Percentiles rank a stretch among this genome's conserved stretches.
Conservation (phyloP, 2,888 invertebrate species). For the Dioctria rufipes region DNA sequence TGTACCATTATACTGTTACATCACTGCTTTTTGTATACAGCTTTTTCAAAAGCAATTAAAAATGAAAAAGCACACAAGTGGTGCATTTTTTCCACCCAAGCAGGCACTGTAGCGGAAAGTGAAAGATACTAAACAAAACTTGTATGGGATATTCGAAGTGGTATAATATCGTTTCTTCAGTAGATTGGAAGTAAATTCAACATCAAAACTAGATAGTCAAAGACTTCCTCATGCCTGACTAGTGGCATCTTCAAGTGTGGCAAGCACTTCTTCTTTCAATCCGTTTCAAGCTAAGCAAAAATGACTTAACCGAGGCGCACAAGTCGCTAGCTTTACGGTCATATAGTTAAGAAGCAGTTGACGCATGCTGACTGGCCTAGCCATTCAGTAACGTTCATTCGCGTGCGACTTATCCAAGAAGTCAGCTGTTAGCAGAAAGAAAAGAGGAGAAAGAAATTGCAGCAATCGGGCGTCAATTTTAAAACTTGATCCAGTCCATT, state of each 20-base stretch:
- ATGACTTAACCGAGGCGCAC: background rate
- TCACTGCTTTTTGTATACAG: constrained; percentile 1
- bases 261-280: background rate
- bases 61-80: background rate
- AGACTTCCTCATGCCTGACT: constrained; percentile 29
- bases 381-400: constrained; percentile 1
- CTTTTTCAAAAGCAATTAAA: constrained; percentile 10
- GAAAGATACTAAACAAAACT: constrained; percentile 14
- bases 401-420: constrained; percentile 26
- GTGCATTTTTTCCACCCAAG: background rate
- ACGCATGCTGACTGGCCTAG: background rate
- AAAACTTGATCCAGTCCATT: constrained; percentile 31
- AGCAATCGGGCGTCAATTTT: background rate
- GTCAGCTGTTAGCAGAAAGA: constrained; percentile 37
- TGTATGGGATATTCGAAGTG: background rate
- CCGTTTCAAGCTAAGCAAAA: background rate
- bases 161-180: background rate
- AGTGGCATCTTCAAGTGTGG: constrained; percentile 7
- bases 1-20: constrained; percentile 14
- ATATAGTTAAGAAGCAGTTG: constrained; percentile 19
- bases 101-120: constrained; percentile 6
- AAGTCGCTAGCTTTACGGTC: background rate
- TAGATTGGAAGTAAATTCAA: background rate
- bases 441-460: constrained; percentile 48
- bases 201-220: background rate